Evolutionary conservation across 2,797 vertebrate species (phyloP), one percentile per base, ranked within the genome.

Genomic region (Alfaro cultratus): DNA sequence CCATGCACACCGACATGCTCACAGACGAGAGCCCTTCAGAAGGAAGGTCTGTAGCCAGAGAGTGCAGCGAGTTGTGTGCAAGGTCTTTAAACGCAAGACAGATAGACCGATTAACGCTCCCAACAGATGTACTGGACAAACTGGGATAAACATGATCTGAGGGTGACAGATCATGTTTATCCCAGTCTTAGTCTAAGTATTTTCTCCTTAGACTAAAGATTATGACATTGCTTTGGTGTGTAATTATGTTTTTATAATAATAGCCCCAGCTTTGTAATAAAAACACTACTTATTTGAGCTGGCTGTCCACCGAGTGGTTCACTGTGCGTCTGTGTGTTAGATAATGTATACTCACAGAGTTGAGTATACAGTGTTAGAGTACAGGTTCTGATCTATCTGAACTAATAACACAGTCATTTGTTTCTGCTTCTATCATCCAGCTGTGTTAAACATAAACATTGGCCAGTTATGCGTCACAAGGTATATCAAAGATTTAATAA

Each of bases 11-110:
- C 73, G 64, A 75, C 53, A 75, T n/a, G 71, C 78, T 75, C 85
- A 80, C 80, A 83, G 71, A 91, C 78, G 87, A 92, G 87, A 70
- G 77, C 84, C 87, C 88, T 90, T 70, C 64, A 84, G 62, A 75
- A 86, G 72, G 77, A 76, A 87, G 82, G 80, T 81, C 85, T 87
- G 88, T n/a, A 78, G 85, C 78, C 79, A 79, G n/a, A 85, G 74
- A 83, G 83, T 80, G 81, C 81, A 85, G 84, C 77, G 71, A 45
- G 76, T 79, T 83, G 77, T 87, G 73, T 80, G 74, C 81, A 67
- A 55, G 81, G 57, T 91, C 86, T 87, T 57, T 29, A 77, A 82
- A 76, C 46, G 75, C 79, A 81, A 81, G 78, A 86, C 51, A 45
- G 26, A 45, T 73, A 84, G 74, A 57, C 77, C 80, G 74, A 85